Percentiles rank a stretch among this genome's conserved stretches.
phyloP scores from a whole-genome alignment of 2,113 vertebrate species.

The Clarias magur region DNA sequence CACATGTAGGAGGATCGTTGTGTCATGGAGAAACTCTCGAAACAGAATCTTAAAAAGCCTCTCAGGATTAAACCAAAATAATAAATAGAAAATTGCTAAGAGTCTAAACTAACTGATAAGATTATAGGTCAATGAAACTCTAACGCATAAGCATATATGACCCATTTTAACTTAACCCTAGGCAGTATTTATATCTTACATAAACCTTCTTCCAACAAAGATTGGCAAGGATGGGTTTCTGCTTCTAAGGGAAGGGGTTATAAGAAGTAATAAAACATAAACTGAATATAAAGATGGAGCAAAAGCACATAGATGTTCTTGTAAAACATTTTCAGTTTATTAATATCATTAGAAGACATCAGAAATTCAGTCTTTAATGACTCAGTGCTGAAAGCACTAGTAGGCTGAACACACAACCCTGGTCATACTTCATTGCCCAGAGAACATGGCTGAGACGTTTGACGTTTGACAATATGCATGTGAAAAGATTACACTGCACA shows the following conservation, averaged over 20 bases:
- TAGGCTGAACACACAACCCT: slow-evolving; percentile 30
- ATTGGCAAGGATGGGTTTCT: neutral
- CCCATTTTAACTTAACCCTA: neutral
- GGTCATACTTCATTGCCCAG: slow-evolving; percentile 41
- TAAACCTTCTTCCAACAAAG: neutral
- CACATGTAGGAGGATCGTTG: neutral
- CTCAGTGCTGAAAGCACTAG: slow-evolving; percentile 33
- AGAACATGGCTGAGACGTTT: slow-evolving; percentile 16
- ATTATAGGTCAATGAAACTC: neutral
- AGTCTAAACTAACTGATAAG: neutral
- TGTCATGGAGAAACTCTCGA: neutral
- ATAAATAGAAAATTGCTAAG: neutral
- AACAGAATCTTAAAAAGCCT: neutral
- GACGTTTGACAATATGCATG: slow-evolving; percentile 22
- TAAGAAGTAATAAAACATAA: neutral
- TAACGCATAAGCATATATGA: neutral
- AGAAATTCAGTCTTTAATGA: slow-evolving; percentile 35
- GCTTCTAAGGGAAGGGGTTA: neutral
- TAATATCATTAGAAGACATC: slow-evolving; percentile 47
- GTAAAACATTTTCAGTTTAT: slow-evolving; percentile 54
- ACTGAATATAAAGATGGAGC: neutral
- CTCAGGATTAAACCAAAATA: neutral
- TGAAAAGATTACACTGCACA: slow-evolving; percentile 27
- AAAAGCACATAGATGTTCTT: slow-evolving; percentile 18
- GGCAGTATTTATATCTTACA: neutral